phyloP scores from a whole-genome alignment of 1,140 invertebrate species.

The Hermatobates lingyangjiaoensis region DNA sequence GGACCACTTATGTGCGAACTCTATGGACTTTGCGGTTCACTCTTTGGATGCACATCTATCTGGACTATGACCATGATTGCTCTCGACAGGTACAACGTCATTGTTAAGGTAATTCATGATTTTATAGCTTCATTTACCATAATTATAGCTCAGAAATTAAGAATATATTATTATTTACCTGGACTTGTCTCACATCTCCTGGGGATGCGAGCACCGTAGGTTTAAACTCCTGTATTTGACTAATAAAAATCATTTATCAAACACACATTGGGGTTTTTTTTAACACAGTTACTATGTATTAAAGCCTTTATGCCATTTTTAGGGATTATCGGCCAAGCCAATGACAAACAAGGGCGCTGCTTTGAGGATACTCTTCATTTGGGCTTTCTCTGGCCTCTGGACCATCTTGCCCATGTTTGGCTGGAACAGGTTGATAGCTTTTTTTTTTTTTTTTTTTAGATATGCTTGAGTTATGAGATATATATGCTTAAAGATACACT shows the following conservation, averaged over 20 bases:
- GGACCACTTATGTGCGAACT: slow-evolving; percentile 63
- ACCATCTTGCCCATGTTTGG: slow-evolving; percentile 53
- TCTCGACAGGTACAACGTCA: slow-evolving; percentile 67
- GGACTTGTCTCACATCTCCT: no score
- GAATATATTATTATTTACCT: no score
- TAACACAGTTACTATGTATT: no score
- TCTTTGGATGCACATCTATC: slow-evolving; percentile 62
- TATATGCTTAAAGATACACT: no score
- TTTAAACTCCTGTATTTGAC: no score
- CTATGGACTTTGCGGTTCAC: slow-evolving; percentile 55
- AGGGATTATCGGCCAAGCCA: slow-evolving; percentile 47
- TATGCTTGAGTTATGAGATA: no score
- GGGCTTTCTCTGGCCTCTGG: slow-evolving; percentile 45
- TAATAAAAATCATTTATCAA: no score
- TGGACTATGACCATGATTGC: slow-evolving; percentile 69
- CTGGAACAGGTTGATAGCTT: slow-evolving; percentile 62
- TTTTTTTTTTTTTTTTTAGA: no score
- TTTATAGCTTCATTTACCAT: not conserved
- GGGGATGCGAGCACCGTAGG: no score
- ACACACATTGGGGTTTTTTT: no score
- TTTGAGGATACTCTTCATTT: slow-evolving; percentile 44
- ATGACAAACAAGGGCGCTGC: slow-evolving; percentile 47
- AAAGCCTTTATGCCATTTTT: no score
- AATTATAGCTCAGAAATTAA: no score
- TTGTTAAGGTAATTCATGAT: slow-evolving; percentile 37